Base-by-base conservation (phyloP, 2,797 vertebrate genomes). In the Leucoraja ocellata region DNA sequence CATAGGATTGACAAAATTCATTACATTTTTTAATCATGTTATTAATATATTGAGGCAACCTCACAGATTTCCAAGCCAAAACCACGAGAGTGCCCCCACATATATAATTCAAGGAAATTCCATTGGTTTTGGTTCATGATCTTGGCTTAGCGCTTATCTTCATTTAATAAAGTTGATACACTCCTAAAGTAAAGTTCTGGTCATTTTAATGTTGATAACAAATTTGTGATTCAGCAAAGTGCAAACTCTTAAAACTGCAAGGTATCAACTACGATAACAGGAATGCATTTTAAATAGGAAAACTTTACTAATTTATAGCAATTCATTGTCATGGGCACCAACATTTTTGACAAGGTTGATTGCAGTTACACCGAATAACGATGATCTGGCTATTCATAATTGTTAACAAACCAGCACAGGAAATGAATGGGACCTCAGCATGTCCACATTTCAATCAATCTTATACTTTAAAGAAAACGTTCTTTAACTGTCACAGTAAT, bases 261-360 rank as follows among this genome's bases (percentile, higher is more conserved):
- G n/a, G 25, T 58, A 84, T 61, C 61, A 61, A 84, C 25, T 84
- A 61, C 16, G 54, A 84, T 28, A 54, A 84, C 13, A 84, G 10
- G 54, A 13, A 61, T 61, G 14, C 11, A 5, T 61, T 84, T n/a
- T n/a, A 84, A 84, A 61, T 83, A 61, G 11, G 54, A 54, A 11
- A 84, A 13, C 81, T 5, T 84, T n/a, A 84, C 54, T 61, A 61
- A 84, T 28, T 84, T 84, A 84, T 84, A 84, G 25, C 80, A 81
- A 39, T 83, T 83, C 21, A 23, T 23, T 83, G 54, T 83, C 9
- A 54, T 21, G 46, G 54, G 80, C 46, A 83, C 46, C 36, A 83
- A 83, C 28, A 80, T 6, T 32, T 80, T 80, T 39, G 18, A 39
- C 16, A 81, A 54, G 80, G 23, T 58, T 83, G 46, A 23, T 83